Evolutionary conservation across 2,888 invertebrate species (phyloP), one percentile per base, ranked within the genome.

Genomic region (Drosophila niveifrons): DNA sequence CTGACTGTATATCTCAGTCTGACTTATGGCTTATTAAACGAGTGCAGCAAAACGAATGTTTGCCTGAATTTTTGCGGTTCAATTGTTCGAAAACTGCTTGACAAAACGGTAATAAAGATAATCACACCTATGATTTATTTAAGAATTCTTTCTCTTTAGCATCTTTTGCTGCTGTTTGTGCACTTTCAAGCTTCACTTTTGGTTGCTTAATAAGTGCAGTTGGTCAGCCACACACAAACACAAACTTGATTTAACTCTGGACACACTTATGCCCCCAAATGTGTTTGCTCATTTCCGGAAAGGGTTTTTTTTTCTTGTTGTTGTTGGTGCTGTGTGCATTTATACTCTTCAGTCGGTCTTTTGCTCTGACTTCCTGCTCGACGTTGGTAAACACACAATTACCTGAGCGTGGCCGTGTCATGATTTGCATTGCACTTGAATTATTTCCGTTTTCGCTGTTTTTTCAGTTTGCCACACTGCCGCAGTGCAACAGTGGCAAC

Each of bases 361-460:
- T 43, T 13, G 59, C 41, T 29, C 48, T 28, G 64, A 53, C 57
- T 79, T 85, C 77, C 82, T 67, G 76, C 73, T 76, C 58, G 64
- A 63, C 77, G 62, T 75, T 69, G 87, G 81, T 83, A 80, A 86
- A 80, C 87, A 82, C 70, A 82, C 82, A 82, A 81, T 82, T 87
- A 82, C 82, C 82, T 87, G 82, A 68, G 84, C 82, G 76, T 83
- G 77, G 61, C 72, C 59, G 82, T 77, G 85, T 70, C 82, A 88
- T 75, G 83, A 83, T 83, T 88, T 88, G 86, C 83, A 86, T 82
- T 83, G 83, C 83, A 86, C 83, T 88, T 80, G 83, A 83, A 83
- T 86, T 86, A 83, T 83, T 88, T 83, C 88, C 82, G 88, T 72
- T 83, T 71, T 74, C 86, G 72, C 63, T 82, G 65, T 68, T 52